Conservation (phyloP, 2,888 invertebrate species). For the Nymphalis c-album region DNA sequence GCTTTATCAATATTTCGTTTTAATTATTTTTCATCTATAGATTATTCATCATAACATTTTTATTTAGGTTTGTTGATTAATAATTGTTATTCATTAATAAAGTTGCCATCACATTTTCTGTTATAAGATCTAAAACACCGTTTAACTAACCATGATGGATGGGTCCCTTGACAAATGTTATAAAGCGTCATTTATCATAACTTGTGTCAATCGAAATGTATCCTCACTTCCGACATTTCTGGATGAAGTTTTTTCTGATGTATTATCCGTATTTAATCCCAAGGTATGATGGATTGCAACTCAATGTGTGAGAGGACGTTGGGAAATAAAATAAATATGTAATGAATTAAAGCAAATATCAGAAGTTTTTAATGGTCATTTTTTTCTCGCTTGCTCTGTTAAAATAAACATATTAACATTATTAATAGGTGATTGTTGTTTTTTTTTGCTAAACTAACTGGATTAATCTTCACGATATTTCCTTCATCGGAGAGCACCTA, state of each 20-base stretch:
- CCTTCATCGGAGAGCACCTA: too few species aligned
- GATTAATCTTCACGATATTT: too few species aligned
- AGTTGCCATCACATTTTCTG: too few species aligned
- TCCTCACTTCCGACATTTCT: constrained; percentile 24
- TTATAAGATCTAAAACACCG: constrained; percentile 14
- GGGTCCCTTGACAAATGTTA: constrained; percentile 42
- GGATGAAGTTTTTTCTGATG: constrained; percentile 26
- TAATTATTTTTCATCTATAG: too few species aligned
- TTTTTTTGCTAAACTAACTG: too few species aligned
- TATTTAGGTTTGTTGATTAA: too few species aligned
- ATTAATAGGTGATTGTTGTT: too few species aligned
- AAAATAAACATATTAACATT: too few species aligned
- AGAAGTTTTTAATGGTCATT: neutral
- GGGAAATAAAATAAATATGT: neutral
- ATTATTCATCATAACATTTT: too few species aligned
- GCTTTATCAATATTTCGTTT: too few species aligned
- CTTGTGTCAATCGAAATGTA: constrained; percentile 39
- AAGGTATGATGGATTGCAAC: constrained; percentile 25
- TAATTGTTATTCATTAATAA: too few species aligned
- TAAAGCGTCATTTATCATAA: constrained; percentile 68
- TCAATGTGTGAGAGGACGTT: neutral
- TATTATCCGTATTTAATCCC: constrained; percentile 28
- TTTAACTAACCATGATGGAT: constrained; percentile 43
- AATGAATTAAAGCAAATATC: neutral
- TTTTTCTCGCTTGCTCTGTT: too few species aligned